Base-by-base conservation (phyloP, 2,113 vertebrate genomes). In the Caracal caracal region DNA sequence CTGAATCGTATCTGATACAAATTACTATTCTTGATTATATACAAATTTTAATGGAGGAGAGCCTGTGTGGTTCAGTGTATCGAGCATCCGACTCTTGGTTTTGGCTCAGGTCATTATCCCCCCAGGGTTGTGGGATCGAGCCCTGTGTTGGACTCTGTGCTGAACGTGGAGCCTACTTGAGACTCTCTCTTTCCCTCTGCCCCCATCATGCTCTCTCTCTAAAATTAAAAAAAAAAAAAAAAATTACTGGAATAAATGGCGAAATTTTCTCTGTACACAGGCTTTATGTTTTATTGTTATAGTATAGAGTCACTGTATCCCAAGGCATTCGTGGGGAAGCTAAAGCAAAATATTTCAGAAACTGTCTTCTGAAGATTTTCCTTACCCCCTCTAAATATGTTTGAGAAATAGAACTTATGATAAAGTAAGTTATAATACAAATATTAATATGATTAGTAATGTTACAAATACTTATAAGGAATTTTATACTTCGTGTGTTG, bases 391-490 rank as follows among this genome's bases (percentile, higher is more conserved):
- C 37, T 15, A 84, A 0, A 0, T 95, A 81, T 59, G 33, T 88
- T 95, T 86, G 37, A 86, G 66, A 90, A 90, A 87, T 86, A 49
- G 35, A 43, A 90, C 71, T 71, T 68, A 87, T 40, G 81, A 19
- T 35, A 86, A 49, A 68, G 15, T 37, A 80, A 81, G 28, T 75
- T 96, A 89, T 33, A 79, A 35, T 79, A 61, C 15, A 88, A 33
- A 71, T 95, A 88, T 61, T 75, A 49, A 24, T 16, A 81, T 61
- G 30, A 82, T 86, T 85, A 83, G 6, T 92, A 70, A 75, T 94
- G 24, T 70, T 61, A 49, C 12, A 84, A 66, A 51, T 88, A 37
- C 26, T 61, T 3, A 24, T 6, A 22, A 93, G 68, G n/a, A 82
- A 78, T 87, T 90, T 95, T 95, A 47, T 78, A 30, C 56, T 93